Conservation (phyloP, 2,888 invertebrate species). For the Amaurobius ferox region DNA sequence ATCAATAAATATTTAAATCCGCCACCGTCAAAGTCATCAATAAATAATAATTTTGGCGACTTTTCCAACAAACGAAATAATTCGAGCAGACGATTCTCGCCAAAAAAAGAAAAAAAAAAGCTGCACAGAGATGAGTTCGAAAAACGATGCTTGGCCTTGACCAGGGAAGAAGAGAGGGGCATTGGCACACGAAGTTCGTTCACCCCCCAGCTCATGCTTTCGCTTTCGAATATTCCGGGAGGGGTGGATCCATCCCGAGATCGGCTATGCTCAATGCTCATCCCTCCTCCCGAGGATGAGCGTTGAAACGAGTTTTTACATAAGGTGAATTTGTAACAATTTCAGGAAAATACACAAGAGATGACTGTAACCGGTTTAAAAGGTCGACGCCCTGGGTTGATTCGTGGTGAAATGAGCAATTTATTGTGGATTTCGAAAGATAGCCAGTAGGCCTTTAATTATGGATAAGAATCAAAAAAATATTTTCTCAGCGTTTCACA, state of each 20-base stretch:
- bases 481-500: no score
- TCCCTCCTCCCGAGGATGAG: neutral
- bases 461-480: no score
- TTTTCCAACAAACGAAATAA: neutral
- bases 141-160: conserved; percentile 4
- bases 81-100: neutral
- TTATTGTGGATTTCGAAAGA: no score
- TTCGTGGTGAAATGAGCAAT: no score
- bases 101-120: neutral
- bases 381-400: conserved; percentile 1
- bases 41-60: no score
- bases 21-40: no score
- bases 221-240: conserved; percentile 22
- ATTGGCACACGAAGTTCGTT: conserved; percentile 2
- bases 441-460: no score
- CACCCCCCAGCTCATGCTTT: conserved; percentile 40
- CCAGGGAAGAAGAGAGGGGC: conserved; percentile 5
- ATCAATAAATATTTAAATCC: no score
- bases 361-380: neutral
- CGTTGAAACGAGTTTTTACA: neutral
- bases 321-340: conserved; percentile 14
- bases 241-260: conserved; percentile 28
- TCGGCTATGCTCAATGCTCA: neutral
- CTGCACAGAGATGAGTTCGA: neutral
- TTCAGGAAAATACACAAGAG: neutral